Percentiles rank a stretch among this genome's conserved stretches.
Evolutionary conservation across 2,797 vertebrate species (phyloP).

Genomic region (Argentina silus): DNA sequence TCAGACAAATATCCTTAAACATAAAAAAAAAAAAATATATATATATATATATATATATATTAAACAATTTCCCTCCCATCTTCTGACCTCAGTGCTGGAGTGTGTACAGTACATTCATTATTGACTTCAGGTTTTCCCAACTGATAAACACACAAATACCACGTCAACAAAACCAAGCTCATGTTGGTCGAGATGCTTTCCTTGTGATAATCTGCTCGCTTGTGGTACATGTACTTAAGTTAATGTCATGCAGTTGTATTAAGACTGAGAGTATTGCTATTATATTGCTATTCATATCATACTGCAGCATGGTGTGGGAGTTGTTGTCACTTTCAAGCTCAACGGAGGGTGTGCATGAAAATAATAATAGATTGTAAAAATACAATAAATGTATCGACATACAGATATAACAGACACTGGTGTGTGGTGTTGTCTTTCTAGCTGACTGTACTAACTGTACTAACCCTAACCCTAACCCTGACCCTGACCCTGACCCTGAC

Average conservation of each 20-base stretch:
- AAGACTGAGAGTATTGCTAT: conserved; percentile 48
- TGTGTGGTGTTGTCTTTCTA: background rate
- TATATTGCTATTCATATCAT: conserved; percentile 55
- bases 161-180: conserved; percentile 20
- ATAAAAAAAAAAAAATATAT: too few relatives aligned
- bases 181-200: conserved; percentile 52
- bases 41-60: background rate
- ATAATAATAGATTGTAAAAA: conserved; percentile 61
- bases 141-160: background rate
- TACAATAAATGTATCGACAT: conserved; percentile 66
- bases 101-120: background rate
- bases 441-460: background rate
- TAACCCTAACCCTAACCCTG: too few relatives aligned
- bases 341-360: conserved; percentile 48
- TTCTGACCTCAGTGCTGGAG: background rate
- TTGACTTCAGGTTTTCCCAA: background rate
- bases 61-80: background rate
- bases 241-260: conserved; percentile 72
- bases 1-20: too few relatives aligned
- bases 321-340: conserved; percentile 25
- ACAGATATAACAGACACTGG: conserved; percentile 19
- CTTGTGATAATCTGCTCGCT: conserved; percentile 64
- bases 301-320: conserved; percentile 47
- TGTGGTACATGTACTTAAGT: conserved; percentile 81
- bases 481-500: too few relatives aligned